These are phyloP conservation scores for Lasaia peninsularis DNA, from an alignment of 1,140 invertebrate species.

Conservation along the genomic window DNA sequence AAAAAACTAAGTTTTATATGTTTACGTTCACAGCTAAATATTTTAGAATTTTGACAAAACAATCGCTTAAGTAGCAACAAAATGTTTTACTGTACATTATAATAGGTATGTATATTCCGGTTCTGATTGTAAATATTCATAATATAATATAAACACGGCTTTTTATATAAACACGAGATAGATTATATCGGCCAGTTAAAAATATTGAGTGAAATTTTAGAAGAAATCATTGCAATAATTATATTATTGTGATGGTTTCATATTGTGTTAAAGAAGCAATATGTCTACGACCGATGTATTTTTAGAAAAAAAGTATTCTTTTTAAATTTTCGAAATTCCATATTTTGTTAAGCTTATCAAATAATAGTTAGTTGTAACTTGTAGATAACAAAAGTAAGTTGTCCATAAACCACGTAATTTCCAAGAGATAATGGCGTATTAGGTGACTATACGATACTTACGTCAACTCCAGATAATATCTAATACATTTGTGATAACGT, in stretches of 20 bases:
- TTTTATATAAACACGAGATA: background rate
- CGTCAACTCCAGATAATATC: no score
- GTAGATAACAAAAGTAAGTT: background rate
- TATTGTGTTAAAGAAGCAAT: background rate
- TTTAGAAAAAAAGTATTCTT: background rate
- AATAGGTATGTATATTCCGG: slow-evolving; percentile 3
- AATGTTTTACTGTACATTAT: slow-evolving; percentile 3
- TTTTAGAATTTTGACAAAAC: background rate
- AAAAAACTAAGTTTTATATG: background rate
- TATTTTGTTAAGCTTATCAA: background rate
- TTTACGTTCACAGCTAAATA: background rate
- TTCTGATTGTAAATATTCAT: slow-evolving; percentile 1
- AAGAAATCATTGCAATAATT: background rate
- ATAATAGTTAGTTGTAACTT: background rate
- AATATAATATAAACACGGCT: background rate
- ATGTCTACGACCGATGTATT: background rate
- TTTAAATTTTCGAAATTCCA: background rate
- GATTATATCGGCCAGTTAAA: background rate
- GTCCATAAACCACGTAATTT: background rate
- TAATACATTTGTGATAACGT: no score
- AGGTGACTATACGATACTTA: no score
- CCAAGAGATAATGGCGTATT: background rate
- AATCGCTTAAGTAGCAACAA: background rate
- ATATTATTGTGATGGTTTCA: no score
- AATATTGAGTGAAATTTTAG: background rate